phyloP scores from a whole-genome alignment of 2,888 invertebrate genomes.

The Allygus modestus region DNA sequence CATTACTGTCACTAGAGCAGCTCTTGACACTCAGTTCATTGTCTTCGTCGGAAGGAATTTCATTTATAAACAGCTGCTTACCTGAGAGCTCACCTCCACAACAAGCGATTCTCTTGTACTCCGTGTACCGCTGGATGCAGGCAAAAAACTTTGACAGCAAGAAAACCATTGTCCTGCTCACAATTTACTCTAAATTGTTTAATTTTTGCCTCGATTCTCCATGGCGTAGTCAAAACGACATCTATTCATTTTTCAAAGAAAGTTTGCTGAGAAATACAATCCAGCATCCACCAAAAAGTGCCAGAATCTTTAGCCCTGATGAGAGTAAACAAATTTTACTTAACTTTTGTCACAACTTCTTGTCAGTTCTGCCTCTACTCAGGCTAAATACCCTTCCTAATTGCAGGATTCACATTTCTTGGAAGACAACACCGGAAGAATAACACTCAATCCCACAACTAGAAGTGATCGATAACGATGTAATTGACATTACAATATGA shows the following conservation, averaged over 20 bases:
- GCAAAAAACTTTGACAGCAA: background rate
- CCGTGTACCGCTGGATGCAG: conserved; percentile 18
- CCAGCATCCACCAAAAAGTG: conserved; percentile 29
- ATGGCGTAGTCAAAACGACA: background rate
- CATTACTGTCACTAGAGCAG: conserved; percentile 5
- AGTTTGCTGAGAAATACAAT: conserved; percentile 10
- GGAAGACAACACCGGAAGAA: background rate
- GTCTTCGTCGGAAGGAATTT: background rate
- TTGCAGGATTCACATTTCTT: background rate
- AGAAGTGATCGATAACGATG: background rate
- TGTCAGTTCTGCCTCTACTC: conserved; percentile 13
- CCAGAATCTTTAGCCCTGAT: conserved; percentile 27
- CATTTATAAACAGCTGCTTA: background rate
- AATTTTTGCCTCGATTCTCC: background rate
- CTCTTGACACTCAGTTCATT: background rate
- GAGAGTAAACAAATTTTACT: conserved; percentile 20
- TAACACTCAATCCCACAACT: background rate
- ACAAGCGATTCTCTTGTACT: background rate
- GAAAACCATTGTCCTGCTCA: conserved; percentile 8
- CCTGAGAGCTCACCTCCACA: background rate
- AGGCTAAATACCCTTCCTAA: background rate
- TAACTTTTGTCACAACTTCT: background rate
- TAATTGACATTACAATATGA: background rate
- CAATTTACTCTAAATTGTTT: background rate
- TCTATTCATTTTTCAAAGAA: conserved; percentile 35